phyloP scores from a whole-genome alignment of 2,113 vertebrate species.

The Danionella cerebrum region DNA sequence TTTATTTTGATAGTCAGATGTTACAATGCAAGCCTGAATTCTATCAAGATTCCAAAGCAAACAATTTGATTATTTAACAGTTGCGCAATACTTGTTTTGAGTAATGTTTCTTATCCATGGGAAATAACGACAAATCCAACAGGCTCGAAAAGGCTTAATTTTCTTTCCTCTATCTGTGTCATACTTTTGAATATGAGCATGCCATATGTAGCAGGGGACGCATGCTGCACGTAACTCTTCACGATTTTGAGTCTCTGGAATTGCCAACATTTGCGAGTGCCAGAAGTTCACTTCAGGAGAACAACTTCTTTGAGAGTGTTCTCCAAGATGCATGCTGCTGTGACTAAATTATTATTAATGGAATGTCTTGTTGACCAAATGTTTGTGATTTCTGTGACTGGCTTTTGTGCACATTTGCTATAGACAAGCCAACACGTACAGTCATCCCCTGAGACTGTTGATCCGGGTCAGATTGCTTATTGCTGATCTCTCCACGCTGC shows the following conservation, averaged over 20 bases:
- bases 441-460: conserved; percentile 23
- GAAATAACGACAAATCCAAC: conserved; percentile 39
- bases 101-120: conserved; percentile 37
- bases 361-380: conserved; percentile 14
- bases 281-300: conserved; percentile 47
- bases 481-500: conserved; percentile 18
- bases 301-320: conserved; percentile 23
- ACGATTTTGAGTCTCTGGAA: conserved; percentile 50
- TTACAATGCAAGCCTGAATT: too few species aligned
- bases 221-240: conserved; percentile 43
- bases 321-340: background rate
- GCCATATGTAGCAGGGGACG: conserved; percentile 51
- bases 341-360: conserved; percentile 13
- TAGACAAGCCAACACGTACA: conserved; percentile 24
- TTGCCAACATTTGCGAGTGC: conserved; percentile 14
- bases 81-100: conserved; percentile 49
- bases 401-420: conserved; percentile 9
- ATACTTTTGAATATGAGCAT: conserved; percentile 55
- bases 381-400: conserved; percentile 24
- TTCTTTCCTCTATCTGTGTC: conserved; percentile 55
- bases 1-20: too few species aligned
- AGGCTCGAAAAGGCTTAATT: conserved; percentile 49
- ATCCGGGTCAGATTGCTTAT: conserved; percentile 28
- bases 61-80: conserved; percentile 20
- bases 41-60: too few species aligned